Percentiles rank a stretch among this genome's conserved stretches.
Conservation (phyloP, 2,797 vertebrate genomes). For the Amniataba percoides region DNA sequence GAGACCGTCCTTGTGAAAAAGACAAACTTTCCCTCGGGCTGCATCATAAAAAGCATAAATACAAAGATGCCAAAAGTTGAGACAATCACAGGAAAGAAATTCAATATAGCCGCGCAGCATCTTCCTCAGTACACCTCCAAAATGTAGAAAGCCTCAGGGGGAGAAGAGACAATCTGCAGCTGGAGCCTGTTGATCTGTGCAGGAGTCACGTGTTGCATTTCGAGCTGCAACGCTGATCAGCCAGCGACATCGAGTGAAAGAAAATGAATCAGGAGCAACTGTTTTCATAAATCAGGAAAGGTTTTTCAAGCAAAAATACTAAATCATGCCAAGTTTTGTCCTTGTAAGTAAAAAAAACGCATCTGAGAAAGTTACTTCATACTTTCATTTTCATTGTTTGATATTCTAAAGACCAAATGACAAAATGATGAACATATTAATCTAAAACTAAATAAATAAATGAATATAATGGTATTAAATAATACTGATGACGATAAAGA, state of each 20-base stretch:
- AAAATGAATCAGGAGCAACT: neutral
- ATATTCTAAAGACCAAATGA: neutral
- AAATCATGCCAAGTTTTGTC: neutral
- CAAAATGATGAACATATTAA: neutral
- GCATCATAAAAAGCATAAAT: slow-evolving; percentile 34
- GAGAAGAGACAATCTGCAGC: slow-evolving; percentile 22
- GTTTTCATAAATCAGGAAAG: neutral
- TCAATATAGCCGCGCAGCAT: slow-evolving; percentile 4
- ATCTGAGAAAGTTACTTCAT: neutral
- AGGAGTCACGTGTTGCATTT: neutral
- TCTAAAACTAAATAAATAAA: too few relatives aligned
- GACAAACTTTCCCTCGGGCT: slow-evolving; percentile 30
- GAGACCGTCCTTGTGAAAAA: slow-evolving; percentile 13
- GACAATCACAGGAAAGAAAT: slow-evolving; percentile 50
- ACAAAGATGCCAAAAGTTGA: slow-evolving; percentile 25
- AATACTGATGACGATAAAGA: neutral
- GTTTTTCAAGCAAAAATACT: neutral
- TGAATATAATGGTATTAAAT: neutral
- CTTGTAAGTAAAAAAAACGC: neutral
- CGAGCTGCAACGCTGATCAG: neutral
- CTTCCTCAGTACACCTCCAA: slow-evolving; percentile 26
- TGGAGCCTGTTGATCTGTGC: slow-evolving; percentile 21
- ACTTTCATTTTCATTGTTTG: neutral
- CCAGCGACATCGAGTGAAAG: neutral
- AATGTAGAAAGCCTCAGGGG: slow-evolving; percentile 1